Evolutionary conservation across 2,113 vertebrate genomes (phyloP).

Genomic region (Grammomys surdaster): DNA sequence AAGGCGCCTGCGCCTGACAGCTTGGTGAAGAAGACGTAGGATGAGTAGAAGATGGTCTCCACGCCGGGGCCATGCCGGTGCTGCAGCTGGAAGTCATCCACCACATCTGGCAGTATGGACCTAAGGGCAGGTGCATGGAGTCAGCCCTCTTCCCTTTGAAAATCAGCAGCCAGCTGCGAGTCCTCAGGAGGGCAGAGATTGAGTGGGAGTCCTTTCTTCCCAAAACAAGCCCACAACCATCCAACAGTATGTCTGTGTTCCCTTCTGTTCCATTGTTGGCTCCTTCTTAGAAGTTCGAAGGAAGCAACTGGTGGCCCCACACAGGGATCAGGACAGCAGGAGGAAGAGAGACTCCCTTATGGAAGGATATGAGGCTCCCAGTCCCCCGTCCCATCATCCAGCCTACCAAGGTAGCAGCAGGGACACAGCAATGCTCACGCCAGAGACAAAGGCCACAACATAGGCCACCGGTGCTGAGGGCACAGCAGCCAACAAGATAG

Average conservation of each 20-base stretch:
- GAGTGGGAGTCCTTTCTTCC: neutral
- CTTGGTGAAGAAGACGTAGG: constrained; percentile 97
- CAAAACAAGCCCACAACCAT: neutral
- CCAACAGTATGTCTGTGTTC: neutral
- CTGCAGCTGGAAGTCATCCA: constrained; percentile 94
- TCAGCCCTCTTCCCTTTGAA: neutral
- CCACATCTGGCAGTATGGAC: constrained; percentile 98
- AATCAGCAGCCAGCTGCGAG: neutral
- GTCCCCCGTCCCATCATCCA: neutral
- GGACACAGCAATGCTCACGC: constrained; percentile 95
- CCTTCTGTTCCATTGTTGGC: neutral
- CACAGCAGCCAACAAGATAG: constrained; percentile 92
- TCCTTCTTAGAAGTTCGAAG: neutral
- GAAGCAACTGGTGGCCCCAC: neutral
- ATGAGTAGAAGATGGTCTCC: constrained; percentile 98
- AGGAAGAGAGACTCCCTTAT: neutral
- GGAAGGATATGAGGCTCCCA: neutral
- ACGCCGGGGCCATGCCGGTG: constrained; percentile 93
- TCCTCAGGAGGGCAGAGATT: neutral
- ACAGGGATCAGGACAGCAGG: neutral
- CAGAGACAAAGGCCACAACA: constrained; percentile 93
- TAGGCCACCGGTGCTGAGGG: constrained; percentile 94
- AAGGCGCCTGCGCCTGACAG: constrained; percentile 93
- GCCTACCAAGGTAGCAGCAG: constrained; percentile 96
- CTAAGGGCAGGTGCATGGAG: constrained; percentile 79